Percentiles rank a stretch among this genome's conserved stretches.
phyloP scores from a whole-genome alignment of 1,140 invertebrate genomes.

The Drosophila jambulina region DNA sequence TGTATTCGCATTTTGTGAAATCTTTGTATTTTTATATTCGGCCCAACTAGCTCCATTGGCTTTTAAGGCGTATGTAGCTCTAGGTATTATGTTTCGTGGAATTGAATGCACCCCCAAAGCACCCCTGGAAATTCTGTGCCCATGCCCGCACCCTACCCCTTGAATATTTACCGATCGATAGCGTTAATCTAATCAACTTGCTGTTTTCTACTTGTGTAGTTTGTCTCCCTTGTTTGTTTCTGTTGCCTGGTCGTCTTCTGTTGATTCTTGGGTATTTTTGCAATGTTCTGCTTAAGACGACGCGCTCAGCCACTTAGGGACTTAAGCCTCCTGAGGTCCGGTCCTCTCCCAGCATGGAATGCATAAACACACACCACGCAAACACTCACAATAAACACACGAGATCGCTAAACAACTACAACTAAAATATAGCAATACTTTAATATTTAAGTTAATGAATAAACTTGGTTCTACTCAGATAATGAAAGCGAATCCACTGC shows the following conservation, averaged over 20 bases:
- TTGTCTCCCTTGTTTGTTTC: conserved; percentile 35
- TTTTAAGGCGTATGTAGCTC: conserved; percentile 32
- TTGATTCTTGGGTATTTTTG: conserved; percentile 58
- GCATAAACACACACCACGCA: conserved; percentile 49
- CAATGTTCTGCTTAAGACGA: conserved; percentile 48
- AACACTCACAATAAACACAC: conserved; percentile 48
- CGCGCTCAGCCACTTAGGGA: conserved; percentile 21
- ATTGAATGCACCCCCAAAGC: neutral
- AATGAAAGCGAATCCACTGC: conserved; percentile 14
- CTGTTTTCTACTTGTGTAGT: conserved; percentile 52
- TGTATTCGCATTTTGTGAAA: conserved; percentile 30
- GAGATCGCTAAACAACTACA: conserved; percentile 69
- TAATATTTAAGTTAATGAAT: conserved; percentile 72
- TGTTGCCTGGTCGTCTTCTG: conserved; percentile 39
- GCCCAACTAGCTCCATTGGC: conserved; percentile 16
- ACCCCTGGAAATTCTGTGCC: neutral
- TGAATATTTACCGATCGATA: conserved; percentile 40
- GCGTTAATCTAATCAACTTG: conserved; percentile 53
- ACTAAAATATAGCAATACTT: conserved; percentile 80
- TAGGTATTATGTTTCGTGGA: conserved; percentile 46
- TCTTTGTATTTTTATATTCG: conserved; percentile 52
- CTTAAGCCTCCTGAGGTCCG: conserved; percentile 22
- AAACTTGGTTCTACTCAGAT: conserved; percentile 61
- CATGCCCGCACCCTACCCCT: conserved; percentile 3
- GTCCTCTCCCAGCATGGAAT: conserved; percentile 52